Evolutionary conservation across 1,140 invertebrate genomes (phyloP).

Genomic region (Holcopasites calliopsidis): DNA sequence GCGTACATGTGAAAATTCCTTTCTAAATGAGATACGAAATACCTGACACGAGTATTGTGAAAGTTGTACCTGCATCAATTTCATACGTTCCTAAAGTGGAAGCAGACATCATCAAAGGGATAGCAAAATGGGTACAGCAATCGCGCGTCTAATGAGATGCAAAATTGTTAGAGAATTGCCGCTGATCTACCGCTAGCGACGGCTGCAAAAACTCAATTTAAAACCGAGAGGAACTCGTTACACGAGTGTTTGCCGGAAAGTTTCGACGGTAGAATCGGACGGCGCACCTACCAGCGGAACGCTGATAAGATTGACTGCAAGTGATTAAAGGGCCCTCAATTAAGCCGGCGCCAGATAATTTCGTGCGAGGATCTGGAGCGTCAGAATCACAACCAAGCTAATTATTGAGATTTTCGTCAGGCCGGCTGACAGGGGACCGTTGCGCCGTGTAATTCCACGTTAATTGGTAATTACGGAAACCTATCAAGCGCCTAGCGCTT

Average conservation of each 20-base stretch:
- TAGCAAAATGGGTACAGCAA: too few relatives aligned
- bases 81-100: too few relatives aligned
- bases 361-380: conserved; percentile 55
- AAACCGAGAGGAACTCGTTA: conserved; percentile 32
- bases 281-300: conserved; percentile 4
- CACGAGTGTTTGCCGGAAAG: neutral
- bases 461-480: conserved; percentile 69
- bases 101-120: too few relatives aligned
- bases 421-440: conserved; percentile 34
- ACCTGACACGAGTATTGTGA: too few relatives aligned
- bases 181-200: too few relatives aligned
- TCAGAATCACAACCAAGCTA: conserved; percentile 47
- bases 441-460: conserved; percentile 63
- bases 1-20: too few relatives aligned
- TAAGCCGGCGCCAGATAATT: conserved; percentile 59
- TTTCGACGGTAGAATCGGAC: conserved; percentile 27
- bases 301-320: conserved; percentile 54
- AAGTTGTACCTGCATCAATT: too few relatives aligned
- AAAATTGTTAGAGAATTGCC: too few relatives aligned
- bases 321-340: conserved; percentile 57
- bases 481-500: conserved; percentile 26
- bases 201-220: neutral
- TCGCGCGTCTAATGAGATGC: too few relatives aligned
- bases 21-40: too few relatives aligned
- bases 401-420: conserved; percentile 66